Conservation (phyloP, 1,140 invertebrate genomes). For the Calephelis nemesis region DNA sequence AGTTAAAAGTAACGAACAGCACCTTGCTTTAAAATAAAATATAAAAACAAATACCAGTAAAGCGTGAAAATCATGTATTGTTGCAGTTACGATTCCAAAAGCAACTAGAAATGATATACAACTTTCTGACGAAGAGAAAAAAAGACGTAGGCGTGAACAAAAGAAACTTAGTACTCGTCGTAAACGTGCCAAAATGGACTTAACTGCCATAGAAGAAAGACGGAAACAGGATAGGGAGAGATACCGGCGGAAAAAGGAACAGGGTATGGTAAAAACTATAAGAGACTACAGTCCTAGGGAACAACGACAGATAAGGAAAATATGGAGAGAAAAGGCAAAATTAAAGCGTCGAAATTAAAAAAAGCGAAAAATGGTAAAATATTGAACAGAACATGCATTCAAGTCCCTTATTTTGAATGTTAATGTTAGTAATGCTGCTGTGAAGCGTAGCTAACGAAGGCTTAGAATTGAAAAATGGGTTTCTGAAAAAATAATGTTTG, state of each 20-base stretch:
- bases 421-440: too few relatives aligned
- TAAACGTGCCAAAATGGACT: slow-evolving; percentile 27
- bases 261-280: slow-evolving; percentile 30
- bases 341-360: neutral
- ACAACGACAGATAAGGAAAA: slow-evolving; percentile 34
- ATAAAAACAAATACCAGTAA: neutral
- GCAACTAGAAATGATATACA: neutral
- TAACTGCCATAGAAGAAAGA: slow-evolving; percentile 30
- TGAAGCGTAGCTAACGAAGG: too few relatives aligned
- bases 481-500: too few relatives aligned
- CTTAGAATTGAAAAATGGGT: too few relatives aligned
- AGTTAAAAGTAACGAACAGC: too few relatives aligned
- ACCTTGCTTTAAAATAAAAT: too few relatives aligned
- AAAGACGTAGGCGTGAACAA: slow-evolving; percentile 17
- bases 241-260: slow-evolving; percentile 30
- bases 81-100: too few relatives aligned
- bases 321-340: slow-evolving; percentile 35
- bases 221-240: slow-evolving; percentile 33
- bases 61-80: neutral
- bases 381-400: too few relatives aligned
- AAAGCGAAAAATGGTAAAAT: too few relatives aligned
- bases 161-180: slow-evolving; percentile 13
- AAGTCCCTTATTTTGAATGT: too few relatives aligned
- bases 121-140: slow-evolving; percentile 30
- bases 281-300: slow-evolving; percentile 29